Base-by-base conservation (phyloP, 2,888 invertebrate species). In the Drosophila pseudotakahashii region DNA sequence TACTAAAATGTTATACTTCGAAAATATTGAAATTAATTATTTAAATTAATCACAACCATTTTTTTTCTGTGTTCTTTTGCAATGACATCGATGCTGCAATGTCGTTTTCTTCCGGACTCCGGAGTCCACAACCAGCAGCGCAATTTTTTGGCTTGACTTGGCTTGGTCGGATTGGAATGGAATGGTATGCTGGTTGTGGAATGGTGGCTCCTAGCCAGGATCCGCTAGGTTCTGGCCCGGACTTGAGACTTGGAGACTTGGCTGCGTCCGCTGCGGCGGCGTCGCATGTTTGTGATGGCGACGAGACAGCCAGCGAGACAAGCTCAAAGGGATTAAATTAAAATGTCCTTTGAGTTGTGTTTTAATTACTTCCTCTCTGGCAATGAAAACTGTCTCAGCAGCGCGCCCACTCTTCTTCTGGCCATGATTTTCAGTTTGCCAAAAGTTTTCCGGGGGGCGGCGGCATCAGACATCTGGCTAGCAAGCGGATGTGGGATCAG, bases 291-390 rank as follows among this genome's bases (percentile, higher is more conserved):
- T 76, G 73, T 89, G 89, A 89, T 78, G 89, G 88, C 86, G 85
- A 79, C 89, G 85, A 89, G 89, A 87, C 89, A 89, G 82, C 80
- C 72, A 83, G 85, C 87, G 84, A 89, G 89, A 86, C 89, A 76
- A 77, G 87, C 84, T 86, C 86, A 86, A 86, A 88, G 86, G 81
- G 86, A 86, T 88, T 88, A 88, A 86, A 88, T 88, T 88, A 86
- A 86, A 86, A 84, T 87, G 87, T 87, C 88, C 88, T 88, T 87
- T 88, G 86, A 87, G 86, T 88, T 82, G 86, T 78, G 78, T 87
- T 88, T 87, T 87, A 87, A 87, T 87, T 87, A 84, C 86, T 87
- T 88, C 79, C 83, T 87, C 69, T 74, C 63, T 72, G 63, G 62
- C 72, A 62, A 62, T 70, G 72, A 72, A 72, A 72, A 73, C 73